phyloP scores from a whole-genome alignment of 2,888 invertebrate genomes.

The Euplexia lucipara region DNA sequence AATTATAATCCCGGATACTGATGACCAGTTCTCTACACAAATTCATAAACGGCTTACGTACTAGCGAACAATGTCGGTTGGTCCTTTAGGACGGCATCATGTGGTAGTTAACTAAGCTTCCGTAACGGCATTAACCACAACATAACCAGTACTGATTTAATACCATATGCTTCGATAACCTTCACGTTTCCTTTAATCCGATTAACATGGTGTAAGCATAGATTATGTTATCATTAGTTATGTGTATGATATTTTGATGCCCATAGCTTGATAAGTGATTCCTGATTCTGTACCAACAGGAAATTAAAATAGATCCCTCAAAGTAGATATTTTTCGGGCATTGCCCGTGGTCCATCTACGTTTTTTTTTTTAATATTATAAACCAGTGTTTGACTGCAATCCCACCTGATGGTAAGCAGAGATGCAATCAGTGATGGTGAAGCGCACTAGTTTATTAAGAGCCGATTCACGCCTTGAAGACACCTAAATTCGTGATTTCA shows the following conservation, averaged over 20 bases:
- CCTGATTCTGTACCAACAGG: background rate
- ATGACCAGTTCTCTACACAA: constrained; percentile 6
- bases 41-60: constrained; percentile 36
- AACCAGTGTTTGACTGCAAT: too few species aligned
- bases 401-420: too few species aligned
- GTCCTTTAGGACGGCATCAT: constrained; percentile 46
- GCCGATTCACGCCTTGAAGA: too few species aligned
- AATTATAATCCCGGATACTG: background rate
- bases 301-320: background rate
- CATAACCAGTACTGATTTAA: constrained; percentile 62
- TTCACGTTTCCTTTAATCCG: constrained; percentile 62
- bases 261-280: background rate
- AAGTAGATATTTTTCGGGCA: background rate
- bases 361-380: too few species aligned
- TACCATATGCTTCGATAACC: constrained; percentile 57
- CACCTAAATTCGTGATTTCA: too few species aligned
- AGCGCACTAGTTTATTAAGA: too few species aligned
- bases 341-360: too few species aligned
- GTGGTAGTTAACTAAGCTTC: constrained; percentile 49
- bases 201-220: constrained; percentile 49
- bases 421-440: too few species aligned
- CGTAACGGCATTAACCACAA: constrained; percentile 47
- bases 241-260: constrained; percentile 26
- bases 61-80: constrained; percentile 20
- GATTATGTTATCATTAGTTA: constrained; percentile 51